These are phyloP conservation scores for Meiosimyza platycephala DNA, from an alignment of 2,888 invertebrate species.

Conservation along the genomic window DNA sequence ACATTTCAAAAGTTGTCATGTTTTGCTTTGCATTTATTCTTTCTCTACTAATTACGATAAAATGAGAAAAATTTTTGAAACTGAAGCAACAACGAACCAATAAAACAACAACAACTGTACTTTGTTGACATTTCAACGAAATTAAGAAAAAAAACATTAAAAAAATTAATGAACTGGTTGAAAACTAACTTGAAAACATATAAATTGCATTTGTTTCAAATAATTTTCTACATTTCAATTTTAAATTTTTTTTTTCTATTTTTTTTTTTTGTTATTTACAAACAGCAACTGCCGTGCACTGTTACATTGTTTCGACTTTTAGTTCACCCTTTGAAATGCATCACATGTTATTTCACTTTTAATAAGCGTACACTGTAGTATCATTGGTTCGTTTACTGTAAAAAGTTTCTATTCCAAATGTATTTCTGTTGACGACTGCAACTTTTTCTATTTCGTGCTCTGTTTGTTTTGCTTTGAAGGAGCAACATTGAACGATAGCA, in stretches of 20 bases:
- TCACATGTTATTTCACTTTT: background rate
- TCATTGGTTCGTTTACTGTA: background rate
- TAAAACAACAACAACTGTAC: background rate
- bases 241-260: too few species aligned
- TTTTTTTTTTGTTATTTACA: too few species aligned
- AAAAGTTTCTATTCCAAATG: conserved; percentile 11
- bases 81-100: background rate
- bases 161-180: background rate
- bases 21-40: background rate
- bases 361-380: background rate
- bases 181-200: conserved; percentile 1
- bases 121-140: background rate
- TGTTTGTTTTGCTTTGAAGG: background rate
- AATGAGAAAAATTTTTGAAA: background rate
- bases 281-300: background rate
- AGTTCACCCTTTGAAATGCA: too few species aligned
- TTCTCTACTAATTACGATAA: background rate
- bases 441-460: conserved; percentile 5
- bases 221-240: background rate
- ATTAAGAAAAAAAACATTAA: background rate
- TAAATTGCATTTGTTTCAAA: conserved; percentile 1
- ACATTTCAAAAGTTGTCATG: conserved; percentile 20
- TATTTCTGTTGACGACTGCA: conserved; percentile 2
- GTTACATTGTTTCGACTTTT: too few species aligned
- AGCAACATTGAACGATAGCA: background rate